phyloP scores from a whole-genome alignment of 2,888 invertebrate species.

The Netelia fuscicornis region DNA sequence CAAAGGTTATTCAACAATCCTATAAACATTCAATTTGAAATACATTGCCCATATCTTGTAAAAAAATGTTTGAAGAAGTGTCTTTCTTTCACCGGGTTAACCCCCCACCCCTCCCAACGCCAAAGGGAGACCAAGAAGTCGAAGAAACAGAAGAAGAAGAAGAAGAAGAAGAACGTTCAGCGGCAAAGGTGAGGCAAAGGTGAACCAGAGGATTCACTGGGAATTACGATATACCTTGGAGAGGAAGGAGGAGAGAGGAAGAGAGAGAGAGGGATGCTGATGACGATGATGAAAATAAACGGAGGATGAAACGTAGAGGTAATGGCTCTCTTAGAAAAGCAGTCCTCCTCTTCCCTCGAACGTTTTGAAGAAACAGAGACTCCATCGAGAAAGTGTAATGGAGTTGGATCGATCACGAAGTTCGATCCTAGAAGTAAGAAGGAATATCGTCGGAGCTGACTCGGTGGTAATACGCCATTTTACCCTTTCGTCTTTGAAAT shows the following conservation, averaged over 20 bases:
- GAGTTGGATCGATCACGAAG: conserved; percentile 55
- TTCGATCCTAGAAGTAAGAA: conserved; percentile 11
- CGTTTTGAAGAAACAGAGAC: conserved; percentile 26
- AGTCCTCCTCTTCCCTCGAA: conserved; percentile 34
- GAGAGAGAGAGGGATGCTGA: background rate
- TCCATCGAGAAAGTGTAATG: conserved; percentile 46
- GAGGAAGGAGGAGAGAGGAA: conserved; percentile 4
- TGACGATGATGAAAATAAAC: conserved; percentile 49
- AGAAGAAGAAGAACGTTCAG: conserved; percentile 58
- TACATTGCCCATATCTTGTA: too few relatives aligned
- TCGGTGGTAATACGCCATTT: conserved; percentile 14
- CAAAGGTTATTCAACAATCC: too few relatives aligned
- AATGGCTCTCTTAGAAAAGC: conserved; percentile 44
- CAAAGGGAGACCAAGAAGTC: conserved; percentile 24
- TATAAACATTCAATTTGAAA: too few relatives aligned
- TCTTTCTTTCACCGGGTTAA: too few relatives aligned
- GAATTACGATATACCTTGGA: conserved; percentile 53
- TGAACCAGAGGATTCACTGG: conserved; percentile 50
- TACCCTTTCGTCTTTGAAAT: conserved; percentile 21
- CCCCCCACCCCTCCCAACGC: background rate
- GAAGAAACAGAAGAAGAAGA: conserved; percentile 20
- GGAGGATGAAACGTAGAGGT: conserved; percentile 25
- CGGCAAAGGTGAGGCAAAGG: conserved; percentile 63
- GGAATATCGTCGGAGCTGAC: conserved; percentile 23
- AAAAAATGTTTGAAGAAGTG: too few relatives aligned